Conservation (phyloP, 2,797 vertebrate species). For the Oceanodroma leucorhoa region DNA sequence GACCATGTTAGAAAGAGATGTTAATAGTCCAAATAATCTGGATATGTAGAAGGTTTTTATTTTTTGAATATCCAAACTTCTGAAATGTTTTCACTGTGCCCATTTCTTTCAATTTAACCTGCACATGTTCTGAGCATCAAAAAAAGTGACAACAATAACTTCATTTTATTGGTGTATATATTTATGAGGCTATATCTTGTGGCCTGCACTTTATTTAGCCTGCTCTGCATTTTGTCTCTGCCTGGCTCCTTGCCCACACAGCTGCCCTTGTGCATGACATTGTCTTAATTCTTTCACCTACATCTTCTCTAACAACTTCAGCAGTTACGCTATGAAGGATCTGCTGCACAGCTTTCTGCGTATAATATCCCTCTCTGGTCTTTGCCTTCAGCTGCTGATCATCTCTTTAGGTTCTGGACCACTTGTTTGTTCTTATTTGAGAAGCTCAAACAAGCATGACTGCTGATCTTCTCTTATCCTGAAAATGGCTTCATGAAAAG, state of each 20-base stretch:
- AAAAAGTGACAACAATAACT: background rate
- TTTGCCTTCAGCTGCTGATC: background rate
- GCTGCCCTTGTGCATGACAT: slow-evolving; percentile 42
- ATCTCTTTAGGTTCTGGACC: background rate
- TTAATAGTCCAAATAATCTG: background rate
- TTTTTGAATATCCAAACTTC: background rate
- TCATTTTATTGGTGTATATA: background rate
- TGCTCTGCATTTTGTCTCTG: slow-evolving; percentile 17
- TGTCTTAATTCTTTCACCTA: slow-evolving; percentile 45
- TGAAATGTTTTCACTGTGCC: background rate
- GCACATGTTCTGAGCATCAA: background rate
- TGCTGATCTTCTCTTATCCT: background rate
- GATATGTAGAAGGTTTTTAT: background rate
- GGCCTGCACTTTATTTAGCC: slow-evolving; percentile 14
- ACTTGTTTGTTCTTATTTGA: background rate
- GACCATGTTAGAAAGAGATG: background rate
- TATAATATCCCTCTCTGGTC: background rate
- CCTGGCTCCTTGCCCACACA: slow-evolving; percentile 30
- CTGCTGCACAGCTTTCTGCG: background rate
- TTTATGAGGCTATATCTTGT: background rate
- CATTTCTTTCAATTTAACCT: background rate
- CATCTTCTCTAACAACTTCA: background rate
- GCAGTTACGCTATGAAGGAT: background rate
- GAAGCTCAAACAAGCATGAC: background rate
- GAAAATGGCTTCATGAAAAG: background rate